phyloP scores from a whole-genome alignment of 2,888 invertebrate genomes.

The Dinocampus coccinellae region DNA sequence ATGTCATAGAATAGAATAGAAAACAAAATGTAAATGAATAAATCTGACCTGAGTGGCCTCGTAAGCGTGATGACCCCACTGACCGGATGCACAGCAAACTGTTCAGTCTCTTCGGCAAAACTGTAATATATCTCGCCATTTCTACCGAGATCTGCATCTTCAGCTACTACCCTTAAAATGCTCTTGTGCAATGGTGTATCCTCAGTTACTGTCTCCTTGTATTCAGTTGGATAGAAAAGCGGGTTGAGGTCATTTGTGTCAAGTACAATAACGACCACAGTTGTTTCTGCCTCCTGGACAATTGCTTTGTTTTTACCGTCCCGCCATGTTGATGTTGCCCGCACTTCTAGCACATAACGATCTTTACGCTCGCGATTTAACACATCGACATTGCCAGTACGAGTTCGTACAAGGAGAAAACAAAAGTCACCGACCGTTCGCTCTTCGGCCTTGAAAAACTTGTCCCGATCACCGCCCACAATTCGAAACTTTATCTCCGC shows the following conservation, averaged over 20 bases:
- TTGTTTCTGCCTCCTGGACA: conserved; percentile 76
- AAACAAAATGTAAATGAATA: conserved; percentile 27
- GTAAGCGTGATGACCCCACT: conserved; percentile 90
- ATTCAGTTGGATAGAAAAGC: conserved; percentile 90
- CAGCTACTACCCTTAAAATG: conserved; percentile 85
- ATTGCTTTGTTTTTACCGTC: conserved; percentile 72
- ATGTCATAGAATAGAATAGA: neutral
- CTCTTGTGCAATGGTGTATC: conserved; percentile 88
- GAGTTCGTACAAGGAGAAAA: conserved; percentile 89
- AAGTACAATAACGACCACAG: conserved; percentile 79
- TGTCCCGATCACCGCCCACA: conserved; percentile 87
- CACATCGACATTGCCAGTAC: conserved; percentile 88
- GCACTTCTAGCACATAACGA: conserved; percentile 83
- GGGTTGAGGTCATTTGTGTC: conserved; percentile 95
- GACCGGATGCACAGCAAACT: conserved; percentile 94
- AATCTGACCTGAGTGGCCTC: conserved; percentile 75
- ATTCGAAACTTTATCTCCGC: conserved; percentile 87
- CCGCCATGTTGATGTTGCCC: conserved; percentile 76
- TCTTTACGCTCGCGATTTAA: conserved; percentile 94
- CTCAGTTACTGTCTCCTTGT: conserved; percentile 88
- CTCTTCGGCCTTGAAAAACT: conserved; percentile 94
- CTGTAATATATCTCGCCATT: conserved; percentile 99
- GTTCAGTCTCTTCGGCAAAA: conserved; percentile 83
- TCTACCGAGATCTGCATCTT: conserved; percentile 95
- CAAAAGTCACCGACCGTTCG: conserved; percentile 93